phyloP scores from a whole-genome alignment of 35 echinoderm and acorn worm genomes.

The Acanthaster planci region DNA sequence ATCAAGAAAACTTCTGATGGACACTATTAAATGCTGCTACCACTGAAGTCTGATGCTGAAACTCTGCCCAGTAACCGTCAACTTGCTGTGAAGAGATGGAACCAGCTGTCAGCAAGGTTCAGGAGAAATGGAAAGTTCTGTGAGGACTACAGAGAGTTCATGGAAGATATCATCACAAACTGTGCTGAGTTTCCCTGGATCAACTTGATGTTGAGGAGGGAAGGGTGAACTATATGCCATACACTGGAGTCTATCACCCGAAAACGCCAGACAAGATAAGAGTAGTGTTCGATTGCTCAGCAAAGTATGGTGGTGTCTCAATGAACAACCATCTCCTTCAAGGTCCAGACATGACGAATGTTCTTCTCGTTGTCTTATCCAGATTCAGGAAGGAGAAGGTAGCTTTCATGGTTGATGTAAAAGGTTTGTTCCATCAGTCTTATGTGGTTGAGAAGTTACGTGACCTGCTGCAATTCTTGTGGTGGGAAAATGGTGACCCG shows the following conservation, averaged over 20 bases:
- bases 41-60: conserved; percentile 31
- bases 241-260: conserved; percentile 72
- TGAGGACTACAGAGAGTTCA: conserved; percentile 49
- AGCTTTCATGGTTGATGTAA: conserved; percentile 60
- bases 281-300: conserved; percentile 63
- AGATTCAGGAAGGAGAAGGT: conserved; percentile 66
- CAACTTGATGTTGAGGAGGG: background rate
- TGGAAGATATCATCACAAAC: conserved; percentile 37
- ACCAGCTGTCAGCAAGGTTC: conserved; percentile 27
- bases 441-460: conserved; percentile 51
- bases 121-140: conserved; percentile 9
- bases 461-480: conserved; percentile 67
- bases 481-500: conserved; percentile 65
- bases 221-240: conserved; percentile 65
- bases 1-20: conserved; percentile 32
- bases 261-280: no score
- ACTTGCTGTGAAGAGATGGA: conserved; percentile 1
- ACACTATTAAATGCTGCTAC: conserved; percentile 61
- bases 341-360: conserved; percentile 76
- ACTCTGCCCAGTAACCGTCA: conserved; percentile 32
- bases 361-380: conserved; percentile 54
- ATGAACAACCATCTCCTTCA: conserved; percentile 61
- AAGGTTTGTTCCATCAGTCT: conserved; percentile 75
- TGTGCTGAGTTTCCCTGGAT: conserved; percentile 52
- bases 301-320: conserved; percentile 41